These are phyloP conservation scores for Boloria selene DNA, from an alignment of 2,888 invertebrate genomes.

Conservation along the genomic window DNA sequence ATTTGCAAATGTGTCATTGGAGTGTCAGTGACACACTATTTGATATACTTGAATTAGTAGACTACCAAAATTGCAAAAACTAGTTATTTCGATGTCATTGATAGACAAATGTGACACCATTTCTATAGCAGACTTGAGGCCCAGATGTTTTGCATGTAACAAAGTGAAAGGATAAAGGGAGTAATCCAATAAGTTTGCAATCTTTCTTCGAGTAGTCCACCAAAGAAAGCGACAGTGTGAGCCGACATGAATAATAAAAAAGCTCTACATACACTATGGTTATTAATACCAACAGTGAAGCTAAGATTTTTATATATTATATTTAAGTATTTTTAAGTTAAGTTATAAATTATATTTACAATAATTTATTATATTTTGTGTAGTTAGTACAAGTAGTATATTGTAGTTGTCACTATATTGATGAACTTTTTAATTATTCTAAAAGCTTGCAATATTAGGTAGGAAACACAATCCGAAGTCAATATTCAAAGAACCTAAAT, in stretches of 20 bases:
- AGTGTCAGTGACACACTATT: too few species aligned
- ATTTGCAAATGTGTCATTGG: too few species aligned
- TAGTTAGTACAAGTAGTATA: too few species aligned
- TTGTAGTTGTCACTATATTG: not conserved
- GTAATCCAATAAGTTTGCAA: conserved; percentile 19
- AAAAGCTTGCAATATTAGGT: conserved; percentile 9
- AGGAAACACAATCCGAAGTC: not conserved
- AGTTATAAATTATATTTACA: too few species aligned
- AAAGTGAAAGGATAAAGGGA: conserved; percentile 9
- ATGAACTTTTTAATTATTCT: conserved; percentile 16
- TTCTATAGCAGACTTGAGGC: too few species aligned
- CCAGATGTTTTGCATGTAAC: conserved; percentile 1
- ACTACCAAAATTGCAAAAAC: too few species aligned
- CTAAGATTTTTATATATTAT: not conserved
- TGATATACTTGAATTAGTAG: too few species aligned
- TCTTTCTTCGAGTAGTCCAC: conserved; percentile 14
- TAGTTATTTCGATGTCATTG: too few species aligned
- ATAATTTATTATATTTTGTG: too few species aligned
- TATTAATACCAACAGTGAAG: not conserved
- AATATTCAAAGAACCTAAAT: conserved; percentile 8
- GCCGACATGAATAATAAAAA: not conserved
- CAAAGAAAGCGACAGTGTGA: conserved; percentile 5
- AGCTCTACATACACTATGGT: not conserved
- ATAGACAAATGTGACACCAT: too few species aligned
- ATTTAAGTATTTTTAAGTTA: too few species aligned